A percentile compares a stretch with the other conserved stretches of the same genome.
phyloP scores from a whole-genome alignment of 2,797 vertebrate species.

The Falco peregrinus region DNA sequence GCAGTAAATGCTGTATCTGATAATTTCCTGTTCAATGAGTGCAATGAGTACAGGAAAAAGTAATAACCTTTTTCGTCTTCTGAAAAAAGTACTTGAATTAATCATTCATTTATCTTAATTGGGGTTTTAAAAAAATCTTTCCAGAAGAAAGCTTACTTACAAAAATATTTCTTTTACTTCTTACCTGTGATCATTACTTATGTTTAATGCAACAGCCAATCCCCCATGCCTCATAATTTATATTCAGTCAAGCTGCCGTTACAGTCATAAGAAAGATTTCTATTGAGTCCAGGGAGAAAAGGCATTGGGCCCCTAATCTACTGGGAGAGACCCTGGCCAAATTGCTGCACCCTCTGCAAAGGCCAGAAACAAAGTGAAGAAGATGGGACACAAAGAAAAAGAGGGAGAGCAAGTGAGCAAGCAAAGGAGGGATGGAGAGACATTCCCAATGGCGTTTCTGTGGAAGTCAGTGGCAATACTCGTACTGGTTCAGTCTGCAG shows the following conservation, averaged over 20 bases:
- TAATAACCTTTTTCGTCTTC: background rate
- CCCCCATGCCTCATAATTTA: background rate
- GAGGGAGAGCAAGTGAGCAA: background rate
- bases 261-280: background rate
- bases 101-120: conserved; percentile 30
- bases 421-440: background rate
- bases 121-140: background rate
- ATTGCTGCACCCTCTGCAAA: background rate
- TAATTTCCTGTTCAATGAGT: background rate
- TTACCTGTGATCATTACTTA: conserved; percentile 27
- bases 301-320: background rate
- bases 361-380: background rate
- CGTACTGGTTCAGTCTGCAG: background rate
- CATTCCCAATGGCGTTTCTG: accelerated
- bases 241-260: background rate
- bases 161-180: conserved; percentile 41
- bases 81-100: conserved; percentile 4
- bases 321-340: background rate
- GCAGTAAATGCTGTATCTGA: background rate
- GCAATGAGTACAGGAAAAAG: background rate
- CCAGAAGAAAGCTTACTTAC: background rate
- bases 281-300: background rate
- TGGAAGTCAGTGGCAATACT: background rate
- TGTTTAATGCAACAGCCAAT: background rate
- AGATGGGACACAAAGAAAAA: background rate